These are phyloP conservation scores for Dipodomys ordii DNA, from an alignment of 2,113 vertebrate genomes.

Conservation along the genomic window DNA sequence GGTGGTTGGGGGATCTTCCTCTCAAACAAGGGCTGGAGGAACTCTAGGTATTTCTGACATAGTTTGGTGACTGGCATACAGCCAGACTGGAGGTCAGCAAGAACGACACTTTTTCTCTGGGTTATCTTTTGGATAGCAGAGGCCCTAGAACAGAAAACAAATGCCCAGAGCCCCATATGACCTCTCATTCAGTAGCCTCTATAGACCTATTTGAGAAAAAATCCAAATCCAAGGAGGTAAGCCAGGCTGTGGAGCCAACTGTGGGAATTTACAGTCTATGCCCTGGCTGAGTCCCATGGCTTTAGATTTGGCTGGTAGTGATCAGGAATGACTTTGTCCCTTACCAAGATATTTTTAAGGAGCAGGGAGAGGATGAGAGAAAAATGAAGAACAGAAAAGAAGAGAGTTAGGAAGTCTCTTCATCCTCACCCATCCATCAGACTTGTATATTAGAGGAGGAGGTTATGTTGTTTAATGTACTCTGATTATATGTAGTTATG, in stretches of 20 bases:
- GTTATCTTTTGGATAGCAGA: conserved; percentile 46
- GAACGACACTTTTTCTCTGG: background rate
- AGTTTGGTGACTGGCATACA: background rate
- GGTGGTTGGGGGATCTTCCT: background rate
- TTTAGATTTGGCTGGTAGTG: conserved; percentile 42
- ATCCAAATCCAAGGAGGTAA: background rate
- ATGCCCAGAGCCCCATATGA: background rate
- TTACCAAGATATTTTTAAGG: background rate
- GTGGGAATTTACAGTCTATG: conserved; percentile 15
- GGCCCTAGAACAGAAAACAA: conserved; percentile 17
- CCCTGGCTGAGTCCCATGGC: background rate
- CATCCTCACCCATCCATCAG: background rate
- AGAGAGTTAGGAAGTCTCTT: background rate
- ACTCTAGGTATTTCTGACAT: background rate
- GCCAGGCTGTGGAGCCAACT: background rate
- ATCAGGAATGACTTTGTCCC: background rate
- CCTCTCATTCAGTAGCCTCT: background rate
- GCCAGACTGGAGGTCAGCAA: background rate
- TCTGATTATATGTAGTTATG: background rate
- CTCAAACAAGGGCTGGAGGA: background rate
- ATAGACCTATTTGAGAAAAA: conserved; percentile 8
- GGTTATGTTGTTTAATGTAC: background rate
- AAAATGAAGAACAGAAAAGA: background rate
- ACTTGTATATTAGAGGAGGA: background rate
- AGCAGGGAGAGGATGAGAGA: background rate